Evolutionary conservation across 2,113 vertebrate genomes (phyloP).

Genomic region (Anguilla rostrata): DNA sequence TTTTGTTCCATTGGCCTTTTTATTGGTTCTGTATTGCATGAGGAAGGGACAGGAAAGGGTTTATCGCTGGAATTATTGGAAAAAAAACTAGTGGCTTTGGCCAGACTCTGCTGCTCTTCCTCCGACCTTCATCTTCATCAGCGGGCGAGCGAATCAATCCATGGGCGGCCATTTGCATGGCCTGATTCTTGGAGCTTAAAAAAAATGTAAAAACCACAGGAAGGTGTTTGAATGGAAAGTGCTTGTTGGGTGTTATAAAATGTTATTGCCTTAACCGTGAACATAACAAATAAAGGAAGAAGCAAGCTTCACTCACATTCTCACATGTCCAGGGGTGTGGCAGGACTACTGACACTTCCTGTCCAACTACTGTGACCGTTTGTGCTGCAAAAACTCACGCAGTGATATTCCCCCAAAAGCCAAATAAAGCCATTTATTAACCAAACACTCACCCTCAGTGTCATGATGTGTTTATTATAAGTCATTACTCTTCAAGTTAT

Average conservation of each 20-base stretch:
- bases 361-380: constrained; percentile 67
- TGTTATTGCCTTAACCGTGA: constrained; percentile 69
- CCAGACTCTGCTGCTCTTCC: background rate
- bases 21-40: background rate
- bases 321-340: constrained; percentile 48
- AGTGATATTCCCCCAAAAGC: constrained; percentile 69
- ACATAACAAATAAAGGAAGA: constrained; percentile 43
- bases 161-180: constrained; percentile 66
- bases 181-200: constrained; percentile 64
- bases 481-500: background rate
- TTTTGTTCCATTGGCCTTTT: background rate
- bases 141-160: constrained; percentile 43
- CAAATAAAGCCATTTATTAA: constrained; percentile 81
- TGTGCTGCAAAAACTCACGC: constrained; percentile 63
- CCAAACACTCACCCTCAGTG: constrained; percentile 44
- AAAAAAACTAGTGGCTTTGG: background rate
- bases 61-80: background rate
- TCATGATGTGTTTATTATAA: background rate
- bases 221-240: constrained; percentile 60
- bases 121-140: constrained; percentile 47
- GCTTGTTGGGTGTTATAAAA: constrained; percentile 63
- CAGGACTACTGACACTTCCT: constrained; percentile 53
- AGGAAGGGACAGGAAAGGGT: background rate
- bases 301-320: constrained; percentile 44
- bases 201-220: constrained; percentile 25